phyloP scores from a whole-genome alignment of 2,113 vertebrate genomes.

The Genyomyrus donnyi region DNA sequence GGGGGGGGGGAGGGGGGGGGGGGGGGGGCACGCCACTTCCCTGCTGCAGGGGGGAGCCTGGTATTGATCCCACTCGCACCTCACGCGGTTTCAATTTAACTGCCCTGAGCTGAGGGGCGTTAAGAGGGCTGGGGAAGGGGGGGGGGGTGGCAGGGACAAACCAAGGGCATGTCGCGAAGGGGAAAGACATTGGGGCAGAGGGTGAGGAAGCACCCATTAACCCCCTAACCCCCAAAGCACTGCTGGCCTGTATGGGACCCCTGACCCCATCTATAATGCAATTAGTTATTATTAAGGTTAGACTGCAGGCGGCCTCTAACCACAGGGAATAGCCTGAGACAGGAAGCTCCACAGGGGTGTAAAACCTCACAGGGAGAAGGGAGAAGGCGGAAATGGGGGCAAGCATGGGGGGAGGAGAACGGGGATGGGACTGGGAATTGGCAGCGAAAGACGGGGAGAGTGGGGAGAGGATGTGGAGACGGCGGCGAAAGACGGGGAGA shows the following conservation, averaged over 20 bases:
- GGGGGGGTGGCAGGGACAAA: slow-evolving; percentile 52
- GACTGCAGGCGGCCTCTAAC: slow-evolving; percentile 11
- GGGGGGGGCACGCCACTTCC: slow-evolving; percentile 38
- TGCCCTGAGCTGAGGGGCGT: slow-evolving; percentile 46
- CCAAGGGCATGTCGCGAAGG: slow-evolving; percentile 38
- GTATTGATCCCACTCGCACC: slow-evolving; percentile 49
- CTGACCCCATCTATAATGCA: slow-evolving; percentile 25
- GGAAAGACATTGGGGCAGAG: slow-evolving; percentile 24
- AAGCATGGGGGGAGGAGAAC: neutral
- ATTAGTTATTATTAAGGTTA: slow-evolving; percentile 32
- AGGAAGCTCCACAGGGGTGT: neutral
- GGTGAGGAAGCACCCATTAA: slow-evolving; percentile 48
- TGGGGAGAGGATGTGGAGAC: neutral
- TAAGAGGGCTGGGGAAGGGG: slow-evolving; percentile 38
- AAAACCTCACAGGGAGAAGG: neutral
- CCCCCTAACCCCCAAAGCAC: slow-evolving; percentile 30
- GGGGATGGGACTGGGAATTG: neutral
- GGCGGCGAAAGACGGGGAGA: too few species aligned
- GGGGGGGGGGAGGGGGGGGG: too few species aligned
- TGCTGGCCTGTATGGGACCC: slow-evolving; percentile 12
- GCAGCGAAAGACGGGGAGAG: neutral
- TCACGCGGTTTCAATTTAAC: slow-evolving; percentile 73
- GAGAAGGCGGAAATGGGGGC: neutral
- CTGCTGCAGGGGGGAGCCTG: slow-evolving; percentile 10
- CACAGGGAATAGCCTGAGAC: neutral